phyloP scores from a whole-genome alignment of 2,113 vertebrate genomes.

The Aleadryas rufinucha region DNA sequence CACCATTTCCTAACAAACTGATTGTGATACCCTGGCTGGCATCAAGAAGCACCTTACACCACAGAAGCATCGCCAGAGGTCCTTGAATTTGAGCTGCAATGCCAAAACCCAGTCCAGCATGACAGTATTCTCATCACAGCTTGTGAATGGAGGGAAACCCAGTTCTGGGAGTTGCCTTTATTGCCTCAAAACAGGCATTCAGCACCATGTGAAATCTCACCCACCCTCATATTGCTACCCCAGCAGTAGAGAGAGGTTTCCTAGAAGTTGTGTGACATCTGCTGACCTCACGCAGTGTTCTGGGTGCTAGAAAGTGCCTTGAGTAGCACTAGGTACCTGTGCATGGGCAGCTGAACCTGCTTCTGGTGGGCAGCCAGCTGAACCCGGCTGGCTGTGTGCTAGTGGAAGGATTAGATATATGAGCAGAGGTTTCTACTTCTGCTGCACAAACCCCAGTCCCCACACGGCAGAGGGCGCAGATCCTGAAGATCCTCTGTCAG shows the following conservation, averaged over 20 bases:
- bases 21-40: not conserved
- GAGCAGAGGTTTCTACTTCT: not conserved
- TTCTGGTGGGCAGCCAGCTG: not conserved
- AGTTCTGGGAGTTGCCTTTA: not conserved
- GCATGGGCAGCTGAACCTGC: not conserved
- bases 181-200: not conserved
- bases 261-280: not conserved
- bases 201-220: rapidly evolving
- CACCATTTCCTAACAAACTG: not conserved
- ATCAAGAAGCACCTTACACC: not conserved
- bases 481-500: not conserved
- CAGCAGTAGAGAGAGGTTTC: not conserved
- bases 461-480: not conserved
- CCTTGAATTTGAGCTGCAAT: not conserved
- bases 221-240: not conserved
- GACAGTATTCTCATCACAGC: not conserved
- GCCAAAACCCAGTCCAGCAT: not conserved
- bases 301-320: not conserved
- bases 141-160: not conserved
- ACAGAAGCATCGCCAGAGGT: not conserved
- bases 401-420: not conserved
- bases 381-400: not conserved
- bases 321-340: not conserved
- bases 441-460: not conserved
- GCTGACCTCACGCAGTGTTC: not conserved